Base-by-base conservation (phyloP, 2,888 invertebrate species). In the Ormyrus thymus region DNA sequence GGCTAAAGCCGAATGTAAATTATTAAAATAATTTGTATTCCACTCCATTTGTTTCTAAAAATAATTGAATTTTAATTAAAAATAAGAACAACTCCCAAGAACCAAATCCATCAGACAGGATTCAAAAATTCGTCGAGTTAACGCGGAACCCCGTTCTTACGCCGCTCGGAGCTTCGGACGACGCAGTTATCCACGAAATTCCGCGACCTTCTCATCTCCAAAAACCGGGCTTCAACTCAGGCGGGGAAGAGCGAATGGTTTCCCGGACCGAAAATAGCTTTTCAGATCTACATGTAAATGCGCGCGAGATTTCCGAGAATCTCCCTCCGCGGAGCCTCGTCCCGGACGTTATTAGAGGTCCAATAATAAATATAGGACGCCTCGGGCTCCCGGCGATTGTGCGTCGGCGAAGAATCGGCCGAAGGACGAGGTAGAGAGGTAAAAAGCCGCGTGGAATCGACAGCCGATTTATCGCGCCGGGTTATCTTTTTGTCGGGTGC, bases 361-460 rank as follows among this genome's bases (percentile, higher is more conserved):
- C 68, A 78, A 73, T 78, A 78, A 78, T 56, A 61, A 73, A 78
- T 73, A 62, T 50, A 56, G 58, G 48, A 46, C 58, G 46, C 50
- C 46, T 45, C 45, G 46, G 0, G 7, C n/a, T 55, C 7, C n/a
- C 9, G 55, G n/a, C 10, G n/a, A n/a, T 55, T n/a, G 45, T 45
- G 11, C 10, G 43, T 29, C 7, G 48, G 56, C 43, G 48, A 68
- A 51, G 13, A 45, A 48, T 68, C 13, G 55, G 29, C 7, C 4
- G 29, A 29, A 43, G 45, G 9, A 65, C 6, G 29, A 9, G 10
- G 29, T n/a, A n/a, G n/a, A n/a, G 29, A 29, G 29, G 29, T 29
- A 29, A 29, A 29, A 29, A 1, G 29, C 1, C 11, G 48, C 56
- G 50, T 61, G 71, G 43, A 51, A 71, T 71, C 71, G 71, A 71